Evolutionary conservation across 2,888 invertebrate species (phyloP), one percentile per base, ranked within the genome.

Genomic region (Aphelenchoides bicaudatus): DNA sequence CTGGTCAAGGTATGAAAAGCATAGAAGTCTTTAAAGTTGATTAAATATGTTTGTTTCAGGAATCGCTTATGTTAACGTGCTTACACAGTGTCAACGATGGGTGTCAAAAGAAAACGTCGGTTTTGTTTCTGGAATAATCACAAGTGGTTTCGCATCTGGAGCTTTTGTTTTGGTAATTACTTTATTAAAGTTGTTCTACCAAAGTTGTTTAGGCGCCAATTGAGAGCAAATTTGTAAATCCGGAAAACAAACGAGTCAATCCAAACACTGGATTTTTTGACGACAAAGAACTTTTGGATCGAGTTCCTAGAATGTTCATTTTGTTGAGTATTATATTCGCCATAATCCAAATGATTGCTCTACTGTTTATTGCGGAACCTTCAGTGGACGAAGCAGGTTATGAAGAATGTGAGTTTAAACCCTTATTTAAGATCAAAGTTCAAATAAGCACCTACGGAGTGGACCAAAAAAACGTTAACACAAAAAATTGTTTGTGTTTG

Each of bases 81-180:
- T 76, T 4, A 72, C 70, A 3, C 73, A 70, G 13, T 74, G 73
- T 13, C 76, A 76, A 53, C 60, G 71, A 62, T 59, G 75, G 77
- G 74, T 75, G 75, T 58, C 73, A n/a, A 75, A 75, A 0, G 56
- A 67, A 23, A 66, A 66, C 8, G 68, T 74, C 19, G 80, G 81
- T 2, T 59, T 81, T 5, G 80, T 79, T 3, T 74, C 76, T 49
- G 81, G 81, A 0, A 59, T 80, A 5, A 79, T 81, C 13, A 79
- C 81, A 10, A 79, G 79, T 13, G 81, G 81, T 2, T 80, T 79
- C 58, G 81, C 81, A 0, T 77, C 78, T 27, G 80, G 80, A 1
- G 76, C 79, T 1, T 74, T 80, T 57, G 67, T 80, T 27, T 78
- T 80, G n/a, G n/a, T n/a, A n/a, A n/a, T n/a, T n/a, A n/a, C n/a